A percentile compares a stretch with the other conserved stretches of the same genome.
Conservation (phyloP, 1,140 invertebrate genomes). For the Pissodes strobi region DNA sequence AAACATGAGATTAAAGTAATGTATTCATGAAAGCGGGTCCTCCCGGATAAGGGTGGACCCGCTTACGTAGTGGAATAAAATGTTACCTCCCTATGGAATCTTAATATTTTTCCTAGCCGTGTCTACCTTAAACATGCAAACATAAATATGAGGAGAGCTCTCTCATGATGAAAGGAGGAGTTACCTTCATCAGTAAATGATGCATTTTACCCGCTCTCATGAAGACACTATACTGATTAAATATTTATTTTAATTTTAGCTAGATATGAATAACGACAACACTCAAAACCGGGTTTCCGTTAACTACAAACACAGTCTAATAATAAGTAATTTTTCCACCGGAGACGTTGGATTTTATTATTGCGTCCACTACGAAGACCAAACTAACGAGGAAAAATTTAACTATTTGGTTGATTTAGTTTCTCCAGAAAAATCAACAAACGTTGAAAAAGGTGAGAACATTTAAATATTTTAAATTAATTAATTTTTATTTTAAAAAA, state of each 20-base stretch:
- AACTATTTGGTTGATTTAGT: slow-evolving; percentile 59
- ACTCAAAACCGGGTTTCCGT: slow-evolving; percentile 55
- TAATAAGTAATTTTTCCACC: slow-evolving; percentile 53
- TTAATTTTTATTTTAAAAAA: no score
- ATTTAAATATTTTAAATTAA: neutral
- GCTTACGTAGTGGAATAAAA: no score
- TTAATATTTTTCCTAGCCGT: no score
- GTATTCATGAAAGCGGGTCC: no score
- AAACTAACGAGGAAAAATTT: slow-evolving; percentile 58
- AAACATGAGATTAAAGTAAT: no score
- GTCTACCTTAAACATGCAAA: no score
- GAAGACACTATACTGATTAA: neutral
- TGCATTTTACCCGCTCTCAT: neutral
- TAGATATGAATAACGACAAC: slow-evolving; percentile 58
- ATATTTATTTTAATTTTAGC: slow-evolving; percentile 19
- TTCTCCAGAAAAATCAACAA: neutral
- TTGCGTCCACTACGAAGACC: slow-evolving; percentile 56
- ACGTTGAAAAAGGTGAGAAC: slow-evolving; percentile 18
- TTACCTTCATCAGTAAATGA: no score
- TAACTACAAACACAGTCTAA: slow-evolving; percentile 56
- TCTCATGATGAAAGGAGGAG: no score
- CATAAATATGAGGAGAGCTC: no score
- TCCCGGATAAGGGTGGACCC: no score
- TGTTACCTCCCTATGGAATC: no score
- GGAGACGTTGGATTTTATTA: slow-evolving; percentile 59